Evolutionary conservation across 2,113 vertebrate genomes (phyloP).

Genomic region (Pteruthius melanotis): DNA sequence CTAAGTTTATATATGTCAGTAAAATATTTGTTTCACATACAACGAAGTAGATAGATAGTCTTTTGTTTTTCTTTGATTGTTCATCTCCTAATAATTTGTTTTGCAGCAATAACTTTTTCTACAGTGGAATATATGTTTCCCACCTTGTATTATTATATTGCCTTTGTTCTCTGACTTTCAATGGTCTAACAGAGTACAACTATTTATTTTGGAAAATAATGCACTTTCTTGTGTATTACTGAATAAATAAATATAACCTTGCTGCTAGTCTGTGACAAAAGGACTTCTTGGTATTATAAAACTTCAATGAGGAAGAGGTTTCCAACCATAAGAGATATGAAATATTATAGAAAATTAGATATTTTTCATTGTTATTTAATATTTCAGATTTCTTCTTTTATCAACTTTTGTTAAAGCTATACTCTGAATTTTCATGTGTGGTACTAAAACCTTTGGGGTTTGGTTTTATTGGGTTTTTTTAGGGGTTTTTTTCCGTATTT

Average conservation of each 20-base stretch:
- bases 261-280: not conserved
- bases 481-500: not conserved
- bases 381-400: not conserved
- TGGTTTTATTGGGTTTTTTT: not conserved
- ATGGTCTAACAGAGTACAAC: not conserved
- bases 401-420: not conserved
- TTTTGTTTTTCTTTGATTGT: not conserved
- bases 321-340: not conserved
- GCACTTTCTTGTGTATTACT: not conserved
- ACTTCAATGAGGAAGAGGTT: not conserved
- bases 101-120: not conserved
- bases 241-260: not conserved
- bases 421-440: not conserved
- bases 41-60: not conserved
- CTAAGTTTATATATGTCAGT: not conserved
- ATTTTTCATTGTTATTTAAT: not conserved
- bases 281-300: not conserved
- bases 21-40: not conserved
- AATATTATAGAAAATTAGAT: not conserved
- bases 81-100: not conserved
- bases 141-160: not conserved
- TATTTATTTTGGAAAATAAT: not conserved
- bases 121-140: not conserved
- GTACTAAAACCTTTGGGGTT: not conserved
- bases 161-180: not conserved